Percentiles rank a stretch among this genome's conserved stretches.
Conservation (phyloP, 2,797 vertebrate genomes). For the Bradypodion ventrale region DNA sequence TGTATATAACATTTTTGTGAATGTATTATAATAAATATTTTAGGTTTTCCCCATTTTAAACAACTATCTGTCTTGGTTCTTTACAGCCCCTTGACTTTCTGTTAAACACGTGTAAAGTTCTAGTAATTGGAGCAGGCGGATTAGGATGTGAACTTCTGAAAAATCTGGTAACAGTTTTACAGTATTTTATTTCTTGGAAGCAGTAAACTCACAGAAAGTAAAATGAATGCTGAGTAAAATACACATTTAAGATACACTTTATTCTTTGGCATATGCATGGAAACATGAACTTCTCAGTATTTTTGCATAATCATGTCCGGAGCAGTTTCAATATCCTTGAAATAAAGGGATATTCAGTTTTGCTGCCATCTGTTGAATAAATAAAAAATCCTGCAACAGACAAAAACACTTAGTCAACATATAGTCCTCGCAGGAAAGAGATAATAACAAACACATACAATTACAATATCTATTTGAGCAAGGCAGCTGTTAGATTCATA, state of each 20-base stretch:
- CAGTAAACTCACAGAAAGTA: background rate
- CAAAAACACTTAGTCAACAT: background rate
- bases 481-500: background rate
- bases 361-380: background rate
- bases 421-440: background rate
- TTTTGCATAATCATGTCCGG: background rate
- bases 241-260: background rate
- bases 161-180: constrained; percentile 89
- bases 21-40: constrained; percentile 1
- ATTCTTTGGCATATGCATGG: background rate
- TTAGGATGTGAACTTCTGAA: constrained; percentile 98
- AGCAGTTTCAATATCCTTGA: background rate
- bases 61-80: constrained; percentile 65
- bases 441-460: background rate
- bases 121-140: constrained; percentile 95
- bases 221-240: background rate
- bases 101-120: constrained; percentile 94
- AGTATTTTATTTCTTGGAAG: constrained; percentile 37
- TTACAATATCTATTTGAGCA: background rate
- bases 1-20: rapidly evolving
- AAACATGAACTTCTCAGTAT: background rate
- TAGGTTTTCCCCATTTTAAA: constrained; percentile 6
- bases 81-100: constrained; percentile 92
- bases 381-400: background rate
- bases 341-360: background rate